A percentile compares a stretch with the other conserved stretches of the same genome.
These are phyloP conservation scores for Trialeurodes vaporariorum DNA, from an alignment of 1,140 invertebrate genomes.

Conservation along the genomic window DNA sequence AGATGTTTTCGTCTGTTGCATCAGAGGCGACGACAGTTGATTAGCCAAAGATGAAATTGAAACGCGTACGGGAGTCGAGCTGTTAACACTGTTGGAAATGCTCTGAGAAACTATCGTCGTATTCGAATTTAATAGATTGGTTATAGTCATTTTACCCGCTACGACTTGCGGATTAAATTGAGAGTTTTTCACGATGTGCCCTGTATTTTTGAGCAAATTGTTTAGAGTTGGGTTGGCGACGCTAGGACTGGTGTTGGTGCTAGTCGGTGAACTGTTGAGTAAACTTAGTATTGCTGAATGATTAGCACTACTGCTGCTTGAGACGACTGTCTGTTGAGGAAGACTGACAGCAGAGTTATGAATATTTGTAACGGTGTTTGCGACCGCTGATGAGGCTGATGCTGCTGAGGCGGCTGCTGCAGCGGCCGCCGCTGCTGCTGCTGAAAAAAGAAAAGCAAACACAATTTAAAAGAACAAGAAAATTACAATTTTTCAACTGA, in stretches of 20 bases:
- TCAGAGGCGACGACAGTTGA: background rate
- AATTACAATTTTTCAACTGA: too few relatives aligned
- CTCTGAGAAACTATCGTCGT: background rate
- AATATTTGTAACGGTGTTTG: background rate
- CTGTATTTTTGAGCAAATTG: background rate
- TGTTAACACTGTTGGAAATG: background rate
- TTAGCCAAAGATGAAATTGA: background rate
- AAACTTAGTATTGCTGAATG: background rate
- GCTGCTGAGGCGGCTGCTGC: constrained; percentile 19
- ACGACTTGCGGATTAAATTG: background rate
- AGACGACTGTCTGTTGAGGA: background rate
- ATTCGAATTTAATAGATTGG: background rate
- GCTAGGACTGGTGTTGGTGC: background rate
- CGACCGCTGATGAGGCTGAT: background rate
- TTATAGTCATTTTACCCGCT: background rate
- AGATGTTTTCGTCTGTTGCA: background rate
- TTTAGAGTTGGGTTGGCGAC: background rate
- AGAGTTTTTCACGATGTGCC: background rate
- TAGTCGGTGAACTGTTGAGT: background rate
- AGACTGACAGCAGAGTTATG: background rate
- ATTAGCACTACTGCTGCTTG: background rate
- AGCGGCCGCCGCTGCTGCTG: constrained; percentile 40
- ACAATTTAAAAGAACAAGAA: too few relatives aligned
- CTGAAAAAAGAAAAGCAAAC: too few relatives aligned
- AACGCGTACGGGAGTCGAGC: background rate